A percentile compares a stretch with the other conserved stretches of the same genome.
Conservation (phyloP, 92 coral and sea anemone genomes). For the Muricea muricata region DNA sequence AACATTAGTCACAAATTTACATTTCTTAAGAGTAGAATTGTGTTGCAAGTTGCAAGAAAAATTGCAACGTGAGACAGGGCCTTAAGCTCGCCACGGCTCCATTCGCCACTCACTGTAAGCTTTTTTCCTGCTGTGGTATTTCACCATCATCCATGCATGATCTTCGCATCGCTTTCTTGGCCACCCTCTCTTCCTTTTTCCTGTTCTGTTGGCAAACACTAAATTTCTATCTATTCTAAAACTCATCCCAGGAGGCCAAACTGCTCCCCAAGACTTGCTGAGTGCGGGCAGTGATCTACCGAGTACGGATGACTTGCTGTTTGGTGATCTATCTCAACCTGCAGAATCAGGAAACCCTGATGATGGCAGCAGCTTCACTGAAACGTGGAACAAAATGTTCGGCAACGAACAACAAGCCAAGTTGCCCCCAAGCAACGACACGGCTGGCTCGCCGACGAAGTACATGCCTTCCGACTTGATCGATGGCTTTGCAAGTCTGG, state of each 20-base stretch:
- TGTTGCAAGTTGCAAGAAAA: too few species aligned
- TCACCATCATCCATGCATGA: too few species aligned
- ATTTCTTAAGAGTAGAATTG: too few species aligned
- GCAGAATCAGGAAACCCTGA: slow-evolving; percentile 34
- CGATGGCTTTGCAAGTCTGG: slow-evolving; percentile 84
- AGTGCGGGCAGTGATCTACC: background rate
- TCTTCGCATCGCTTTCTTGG: too few species aligned
- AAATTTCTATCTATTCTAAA: background rate
- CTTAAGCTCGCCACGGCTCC: too few species aligned
- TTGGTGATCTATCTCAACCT: slow-evolving; percentile 78
- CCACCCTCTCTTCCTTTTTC: too few species aligned
- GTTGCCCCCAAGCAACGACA: background rate
- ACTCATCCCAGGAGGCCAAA: background rate
- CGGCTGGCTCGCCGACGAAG: slow-evolving; percentile 51
- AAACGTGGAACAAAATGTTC: slow-evolving; percentile 93
- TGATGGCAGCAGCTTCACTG: slow-evolving; percentile 83
- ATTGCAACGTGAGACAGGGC: too few species aligned
- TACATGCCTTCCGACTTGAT: slow-evolving; percentile 95
- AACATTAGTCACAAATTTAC: too few species aligned
- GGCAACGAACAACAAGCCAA: slow-evolving; percentile 67
- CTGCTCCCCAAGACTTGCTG: slow-evolving; percentile 32
- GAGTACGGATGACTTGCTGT: slow-evolving; percentile 81
- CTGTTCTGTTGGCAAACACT: too few species aligned
- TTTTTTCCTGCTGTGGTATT: background rate
- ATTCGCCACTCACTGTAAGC: too few species aligned